Percentiles rank a stretch among this genome's conserved stretches.
These are phyloP conservation scores for Epizoanthus stellaris DNA, from an alignment of 92 coral and sea anemone genomes.

Conservation along the genomic window DNA sequence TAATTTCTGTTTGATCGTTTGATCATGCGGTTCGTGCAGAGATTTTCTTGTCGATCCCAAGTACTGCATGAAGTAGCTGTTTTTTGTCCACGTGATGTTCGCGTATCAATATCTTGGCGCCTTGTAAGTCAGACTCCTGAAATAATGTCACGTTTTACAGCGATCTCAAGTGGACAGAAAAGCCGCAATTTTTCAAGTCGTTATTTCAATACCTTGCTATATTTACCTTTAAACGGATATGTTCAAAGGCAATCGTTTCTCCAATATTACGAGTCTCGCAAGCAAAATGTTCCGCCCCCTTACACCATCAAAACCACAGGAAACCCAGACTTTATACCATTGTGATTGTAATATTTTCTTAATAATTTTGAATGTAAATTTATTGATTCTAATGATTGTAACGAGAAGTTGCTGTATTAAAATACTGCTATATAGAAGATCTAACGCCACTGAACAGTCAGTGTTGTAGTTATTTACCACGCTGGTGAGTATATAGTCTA, in stretches of 20 bases:
- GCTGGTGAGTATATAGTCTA: no score
- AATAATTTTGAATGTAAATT: no score
- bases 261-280: not conserved
- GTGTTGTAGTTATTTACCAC: no score
- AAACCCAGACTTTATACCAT: no score
- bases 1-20: constrained; percentile 41
- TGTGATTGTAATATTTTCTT: no score
- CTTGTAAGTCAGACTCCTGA: not conserved
- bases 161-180: constrained; percentile 14
- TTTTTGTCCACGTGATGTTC: constrained; percentile 27
- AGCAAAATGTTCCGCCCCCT: not conserved
- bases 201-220: not conserved
- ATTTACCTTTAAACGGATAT: constrained; percentile 3
- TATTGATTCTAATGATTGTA: no score
- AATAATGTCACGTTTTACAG: constrained; percentile 26
- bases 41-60: not conserved
- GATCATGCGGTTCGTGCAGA: constrained; percentile 16
- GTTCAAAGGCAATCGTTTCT: not conserved
- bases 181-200: constrained; percentile 6
- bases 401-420: no score
- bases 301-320: not conserved
- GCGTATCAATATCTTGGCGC: not conserved
- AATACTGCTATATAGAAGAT: no score
- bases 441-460: no score
- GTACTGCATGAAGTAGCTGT: not conserved